These are phyloP conservation scores for Fragum sueziense DNA, from an alignment of 2,888 invertebrate species.

Conservation along the genomic window DNA sequence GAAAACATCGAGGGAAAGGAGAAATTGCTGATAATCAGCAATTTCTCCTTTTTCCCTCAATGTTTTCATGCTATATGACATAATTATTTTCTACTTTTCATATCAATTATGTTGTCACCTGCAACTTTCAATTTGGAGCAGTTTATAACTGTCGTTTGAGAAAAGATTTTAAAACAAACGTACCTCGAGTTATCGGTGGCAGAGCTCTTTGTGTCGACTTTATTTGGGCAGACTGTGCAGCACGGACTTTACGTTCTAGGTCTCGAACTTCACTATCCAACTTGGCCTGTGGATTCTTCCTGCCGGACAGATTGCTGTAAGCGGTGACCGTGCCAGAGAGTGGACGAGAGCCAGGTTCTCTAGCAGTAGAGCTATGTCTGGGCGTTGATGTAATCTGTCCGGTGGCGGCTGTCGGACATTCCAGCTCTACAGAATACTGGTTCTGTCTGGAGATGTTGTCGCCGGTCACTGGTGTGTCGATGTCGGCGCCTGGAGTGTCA, in stretches of 20 bases:
- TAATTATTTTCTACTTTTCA: too few relatives aligned
- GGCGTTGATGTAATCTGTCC: not conserved
- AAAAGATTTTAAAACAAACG: not conserved
- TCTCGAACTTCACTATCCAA: constrained; percentile 34
- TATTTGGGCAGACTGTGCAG: not conserved
- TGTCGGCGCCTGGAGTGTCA: not conserved
- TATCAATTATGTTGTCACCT: too few relatives aligned
- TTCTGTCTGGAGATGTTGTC: not conserved
- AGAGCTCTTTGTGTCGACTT: not conserved
- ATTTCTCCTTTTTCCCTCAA: not conserved
- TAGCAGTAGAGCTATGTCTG: not conserved
- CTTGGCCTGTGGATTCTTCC: constrained; percentile 41
- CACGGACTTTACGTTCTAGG: not conserved
- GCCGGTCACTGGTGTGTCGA: not conserved
- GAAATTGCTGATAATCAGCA: not conserved
- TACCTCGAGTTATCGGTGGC: constrained; percentile 21
- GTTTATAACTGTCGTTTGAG: too few relatives aligned
- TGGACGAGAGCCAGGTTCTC: not conserved
- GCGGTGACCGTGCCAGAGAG: not conserved
- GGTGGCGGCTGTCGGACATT: not conserved
- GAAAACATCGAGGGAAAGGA: not conserved
- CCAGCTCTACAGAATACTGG: constrained; percentile 7
- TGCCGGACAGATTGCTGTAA: constrained; percentile 25
- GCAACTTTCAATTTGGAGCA: too few relatives aligned
- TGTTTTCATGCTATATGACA: too few relatives aligned